Conservation (phyloP, 1,140 invertebrate genomes). For the Drosophila varians region DNA sequence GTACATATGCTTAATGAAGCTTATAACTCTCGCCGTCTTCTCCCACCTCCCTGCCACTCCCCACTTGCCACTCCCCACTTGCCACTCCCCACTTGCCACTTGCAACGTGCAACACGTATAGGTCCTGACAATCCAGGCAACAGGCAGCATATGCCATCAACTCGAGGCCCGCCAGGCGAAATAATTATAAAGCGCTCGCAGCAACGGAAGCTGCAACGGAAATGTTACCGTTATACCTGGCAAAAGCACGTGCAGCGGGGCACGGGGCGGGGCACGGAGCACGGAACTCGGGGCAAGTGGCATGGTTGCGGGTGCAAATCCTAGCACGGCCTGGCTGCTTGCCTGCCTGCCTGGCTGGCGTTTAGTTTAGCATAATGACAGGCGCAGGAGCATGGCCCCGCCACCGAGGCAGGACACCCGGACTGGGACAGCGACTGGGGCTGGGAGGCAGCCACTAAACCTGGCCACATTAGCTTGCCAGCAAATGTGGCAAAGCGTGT, state of each 20-base stretch:
- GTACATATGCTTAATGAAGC: conserved; percentile 83
- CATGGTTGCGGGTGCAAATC: conserved; percentile 74
- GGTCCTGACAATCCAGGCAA: conserved; percentile 76
- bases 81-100: neutral
- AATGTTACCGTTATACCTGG: conserved; percentile 77
- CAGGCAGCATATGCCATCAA: conserved; percentile 80
- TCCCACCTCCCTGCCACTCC: conserved; percentile 14
- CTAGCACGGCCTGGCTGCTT: conserved; percentile 68
- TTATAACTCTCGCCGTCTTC: conserved; percentile 76
- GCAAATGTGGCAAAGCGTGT: conserved; percentile 82
- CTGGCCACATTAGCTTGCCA: conserved; percentile 78
- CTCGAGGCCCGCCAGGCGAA: conserved; percentile 77
- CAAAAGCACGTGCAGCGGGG: conserved; percentile 67
- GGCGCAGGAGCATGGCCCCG: conserved; percentile 59
- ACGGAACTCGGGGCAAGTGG: neutral
- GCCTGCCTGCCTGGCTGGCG: conserved; percentile 75
- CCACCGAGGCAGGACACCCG: conserved; percentile 25
- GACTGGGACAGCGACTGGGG: neutral
- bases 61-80: neutral
- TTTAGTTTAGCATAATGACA: conserved; percentile 82
- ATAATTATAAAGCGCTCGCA: conserved; percentile 81
- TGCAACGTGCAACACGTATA: conserved; percentile 73
- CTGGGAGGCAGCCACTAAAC: conserved; percentile 68
- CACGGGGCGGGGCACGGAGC: neutral
- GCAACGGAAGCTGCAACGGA: conserved; percentile 78